Conservation (phyloP, 2,113 vertebrate species). For the Ochotona princeps region DNA sequence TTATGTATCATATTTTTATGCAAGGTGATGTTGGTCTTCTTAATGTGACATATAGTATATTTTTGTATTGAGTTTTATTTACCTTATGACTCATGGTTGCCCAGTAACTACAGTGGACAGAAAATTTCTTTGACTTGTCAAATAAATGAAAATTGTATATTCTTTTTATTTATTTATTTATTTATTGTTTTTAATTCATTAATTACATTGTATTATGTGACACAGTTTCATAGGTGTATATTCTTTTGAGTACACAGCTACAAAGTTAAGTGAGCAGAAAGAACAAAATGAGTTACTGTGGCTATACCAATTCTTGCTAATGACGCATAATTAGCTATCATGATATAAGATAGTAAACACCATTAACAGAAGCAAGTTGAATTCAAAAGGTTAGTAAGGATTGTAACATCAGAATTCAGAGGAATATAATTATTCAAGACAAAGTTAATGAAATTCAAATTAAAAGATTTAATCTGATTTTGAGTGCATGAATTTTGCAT, state of each 20-base stretch:
- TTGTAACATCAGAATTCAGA: slow-evolving; percentile 56
- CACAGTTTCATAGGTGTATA: no score
- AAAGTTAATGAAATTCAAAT: slow-evolving; percentile 68
- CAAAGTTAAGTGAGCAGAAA: slow-evolving; percentile 44
- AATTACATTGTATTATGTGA: no score
- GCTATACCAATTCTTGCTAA: not conserved
- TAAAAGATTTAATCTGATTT: slow-evolving; percentile 70
- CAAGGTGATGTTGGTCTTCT: not conserved
- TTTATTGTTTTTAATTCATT: no score
- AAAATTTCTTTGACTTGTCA: not conserved
- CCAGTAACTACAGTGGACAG: not conserved
- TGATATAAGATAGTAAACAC: slow-evolving; percentile 62
- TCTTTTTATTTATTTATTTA: no score
- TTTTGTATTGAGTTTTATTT: slow-evolving; percentile 60
- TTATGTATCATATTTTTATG: no score
- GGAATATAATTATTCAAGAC: slow-evolving; percentile 56
- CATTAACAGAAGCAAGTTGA: slow-evolving; percentile 53
- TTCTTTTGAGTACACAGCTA: slow-evolving; percentile 31
- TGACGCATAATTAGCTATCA: slow-evolving; percentile 39
- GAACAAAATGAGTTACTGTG: slow-evolving; percentile 41
- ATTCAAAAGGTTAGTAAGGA: slow-evolving; percentile 68
- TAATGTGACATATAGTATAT: not conserved
- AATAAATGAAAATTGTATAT: not conserved
- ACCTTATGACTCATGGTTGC: not conserved
- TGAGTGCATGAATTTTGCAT: slow-evolving; percentile 51